phyloP scores from a whole-genome alignment of 2,888 invertebrate species.

The Dione juno region DNA sequence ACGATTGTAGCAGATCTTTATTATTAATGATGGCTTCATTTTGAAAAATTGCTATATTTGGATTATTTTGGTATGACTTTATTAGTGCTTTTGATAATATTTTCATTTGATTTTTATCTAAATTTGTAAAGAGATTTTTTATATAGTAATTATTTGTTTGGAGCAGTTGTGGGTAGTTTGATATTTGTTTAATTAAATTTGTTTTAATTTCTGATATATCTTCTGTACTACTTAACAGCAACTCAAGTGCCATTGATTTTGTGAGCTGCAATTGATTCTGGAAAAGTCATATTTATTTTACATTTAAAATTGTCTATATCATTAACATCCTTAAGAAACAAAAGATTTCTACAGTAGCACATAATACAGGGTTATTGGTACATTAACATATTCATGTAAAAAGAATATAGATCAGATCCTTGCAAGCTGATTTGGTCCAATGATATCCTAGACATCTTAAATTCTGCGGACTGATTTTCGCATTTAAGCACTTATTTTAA shows the following conservation, averaged over 20 bases:
- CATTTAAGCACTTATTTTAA: too few species aligned
- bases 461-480: too few species aligned
- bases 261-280: slow-evolving; percentile 68
- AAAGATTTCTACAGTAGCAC: too few species aligned
- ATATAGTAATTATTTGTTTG: slow-evolving; percentile 55
- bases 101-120: slow-evolving; percentile 62
- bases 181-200: slow-evolving; percentile 64
- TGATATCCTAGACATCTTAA: too few species aligned
- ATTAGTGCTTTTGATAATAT: slow-evolving; percentile 63
- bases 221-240: slow-evolving; percentile 51
- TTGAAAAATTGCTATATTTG: slow-evolving; percentile 54
- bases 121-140: slow-evolving; percentile 61
- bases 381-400: too few species aligned
- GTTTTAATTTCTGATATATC: slow-evolving; percentile 56
- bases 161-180: slow-evolving; percentile 53
- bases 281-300: slow-evolving; percentile 46
- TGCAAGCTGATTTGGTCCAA: too few species aligned
- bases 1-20: slow-evolving; percentile 58
- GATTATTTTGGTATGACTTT: slow-evolving; percentile 56
- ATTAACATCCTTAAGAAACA: too few species aligned
- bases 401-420: too few species aligned
- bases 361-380: too few species aligned
- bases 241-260: slow-evolving; percentile 63
- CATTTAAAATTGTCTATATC: neutral
- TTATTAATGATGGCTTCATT: slow-evolving; percentile 59